Base-by-base conservation (phyloP, 2,797 vertebrate genomes). In the Malacoraja senta region DNA sequence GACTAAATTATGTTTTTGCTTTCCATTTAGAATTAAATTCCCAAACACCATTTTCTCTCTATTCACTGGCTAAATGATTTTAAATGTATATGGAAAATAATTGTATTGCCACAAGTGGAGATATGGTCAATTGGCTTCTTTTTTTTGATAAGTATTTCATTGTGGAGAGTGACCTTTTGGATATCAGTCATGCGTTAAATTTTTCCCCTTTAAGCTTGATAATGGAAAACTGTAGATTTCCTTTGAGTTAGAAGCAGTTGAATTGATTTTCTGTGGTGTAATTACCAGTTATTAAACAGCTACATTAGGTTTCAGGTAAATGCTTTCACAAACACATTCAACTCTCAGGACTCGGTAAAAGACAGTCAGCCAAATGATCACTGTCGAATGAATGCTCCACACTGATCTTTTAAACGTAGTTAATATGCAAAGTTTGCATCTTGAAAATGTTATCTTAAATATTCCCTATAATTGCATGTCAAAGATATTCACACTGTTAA, bases 251-350 rank as follows among this genome's bases (percentile, higher is more conserved):
- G 90, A 76, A 92, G 90, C 71, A 92, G 38, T 53, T 92, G 71
- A 92, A 92, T 92, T 92, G 90, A 92, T 92, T 92, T 92, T 92
- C 71, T 74, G 90, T 92, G 90, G 65, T 92, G 90, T 92, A 92
- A 92, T 92, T 92, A 92, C 71, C 71, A 92, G 71, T 92, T 92
- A 92, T 92, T 92, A 92, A 92, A 58, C 90, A 92, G 90, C 90
- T 92, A 92, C 90, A 92, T 92, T 92, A 76, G 71, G 71, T 92
- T 92, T 92, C 71, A 92, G 71, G 90, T 92, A 92, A 92, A 92
- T 76, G 90, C 90, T 92, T 92, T 92, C 90, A 92, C 90, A 92
- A 92, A 92, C 76, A 76, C 71, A 53, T 92, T 76, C 58, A 92
- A 76, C 90, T 58, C 72, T 92, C 71, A 74, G 71, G 90, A 53